Evolutionary conservation across 2,797 vertebrate species (phyloP), one percentile per base, ranked within the genome.

Genomic region (Eleutherodactylus coqui): DNA sequence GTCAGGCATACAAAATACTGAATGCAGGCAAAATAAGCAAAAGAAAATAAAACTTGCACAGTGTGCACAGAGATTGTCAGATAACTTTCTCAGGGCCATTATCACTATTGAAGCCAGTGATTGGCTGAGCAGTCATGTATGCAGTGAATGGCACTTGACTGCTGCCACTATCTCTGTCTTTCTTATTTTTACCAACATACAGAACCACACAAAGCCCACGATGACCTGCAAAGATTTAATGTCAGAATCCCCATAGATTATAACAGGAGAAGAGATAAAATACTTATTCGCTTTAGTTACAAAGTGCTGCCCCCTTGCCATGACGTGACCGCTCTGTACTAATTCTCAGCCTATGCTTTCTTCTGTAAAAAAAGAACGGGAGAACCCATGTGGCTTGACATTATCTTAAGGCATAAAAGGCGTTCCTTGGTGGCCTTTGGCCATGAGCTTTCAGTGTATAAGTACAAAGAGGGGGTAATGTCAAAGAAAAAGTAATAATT

Each of bases 301-400:
- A 70, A 38, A 70, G 36, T 21, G 10, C 29, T 14, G 21, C 21
- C 53, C 21, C 16, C 17, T 19, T 70, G 67, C 24, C 19, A 70
- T 70, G 3, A 41, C 34, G 1, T 70, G 34, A 70, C 67, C 67
- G 24, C 34, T 70, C 8, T 38, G 34, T 70, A 11, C 34, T 70
- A 21, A 70, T 70, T 41, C 21, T 41, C 36, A 24, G 11, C n/a
- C 67, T 21, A 38, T 69, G 34, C 8, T 69, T 69, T 69, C 2
- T 69, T 32, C 13, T 21, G 11, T 29, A 27, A 64, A 32, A 64
- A 60, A 64, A 32, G 29, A 64, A 64, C 29, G 7, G 67, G 32
- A 70, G 67, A n/a, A 19, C 67, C 67, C 67, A 70, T 24, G 67
- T 70, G 67, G 67, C 67, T 41, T 70, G 67, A 70, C 67, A 70